Conservation (phyloP, 2,113 vertebrate species). For the Callocephalon fimbriatum region DNA sequence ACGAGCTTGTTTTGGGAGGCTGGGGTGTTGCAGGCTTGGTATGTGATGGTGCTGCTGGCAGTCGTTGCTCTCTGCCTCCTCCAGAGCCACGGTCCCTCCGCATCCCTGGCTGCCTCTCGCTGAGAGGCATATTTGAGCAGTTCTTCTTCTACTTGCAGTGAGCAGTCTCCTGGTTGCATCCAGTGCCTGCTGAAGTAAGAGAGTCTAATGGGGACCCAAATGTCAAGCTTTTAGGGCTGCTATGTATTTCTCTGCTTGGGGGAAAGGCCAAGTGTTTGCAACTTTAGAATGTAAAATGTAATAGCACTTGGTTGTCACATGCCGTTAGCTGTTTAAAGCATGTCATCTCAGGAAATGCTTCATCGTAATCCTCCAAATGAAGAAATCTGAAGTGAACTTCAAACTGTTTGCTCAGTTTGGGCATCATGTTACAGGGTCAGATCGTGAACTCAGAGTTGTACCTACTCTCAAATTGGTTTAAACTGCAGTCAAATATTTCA, state of each 20-base stretch:
- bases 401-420: conserved; percentile 22
- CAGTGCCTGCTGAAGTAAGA: not conserved
- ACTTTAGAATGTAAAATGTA: not conserved
- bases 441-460: not conserved
- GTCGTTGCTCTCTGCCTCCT: not conserved
- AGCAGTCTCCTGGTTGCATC: not conserved
- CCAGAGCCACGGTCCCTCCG: rapidly evolving
- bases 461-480: conserved; percentile 30
- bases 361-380: conserved; percentile 50
- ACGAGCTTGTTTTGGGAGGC: not conserved
- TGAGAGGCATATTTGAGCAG: not conserved
- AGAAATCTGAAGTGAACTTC: conserved; percentile 60
- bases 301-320: conserved; percentile 48
- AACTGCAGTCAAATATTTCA: conserved; percentile 10
- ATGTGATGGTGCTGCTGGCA: rapidly evolving
- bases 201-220: not conserved
- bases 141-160: not conserved
- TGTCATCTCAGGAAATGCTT: conserved; percentile 60
- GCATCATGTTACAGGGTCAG: conserved; percentile 25
- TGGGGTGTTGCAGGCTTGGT: rapidly evolving
- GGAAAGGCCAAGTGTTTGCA: conserved; percentile 34
- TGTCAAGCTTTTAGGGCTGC: not conserved
- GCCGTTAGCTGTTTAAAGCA: conserved; percentile 23
- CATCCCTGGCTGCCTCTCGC: rapidly evolving
- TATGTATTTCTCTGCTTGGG: not conserved